phyloP scores from a whole-genome alignment of 2,888 invertebrate genomes.

The Malthinus flaveolus region DNA sequence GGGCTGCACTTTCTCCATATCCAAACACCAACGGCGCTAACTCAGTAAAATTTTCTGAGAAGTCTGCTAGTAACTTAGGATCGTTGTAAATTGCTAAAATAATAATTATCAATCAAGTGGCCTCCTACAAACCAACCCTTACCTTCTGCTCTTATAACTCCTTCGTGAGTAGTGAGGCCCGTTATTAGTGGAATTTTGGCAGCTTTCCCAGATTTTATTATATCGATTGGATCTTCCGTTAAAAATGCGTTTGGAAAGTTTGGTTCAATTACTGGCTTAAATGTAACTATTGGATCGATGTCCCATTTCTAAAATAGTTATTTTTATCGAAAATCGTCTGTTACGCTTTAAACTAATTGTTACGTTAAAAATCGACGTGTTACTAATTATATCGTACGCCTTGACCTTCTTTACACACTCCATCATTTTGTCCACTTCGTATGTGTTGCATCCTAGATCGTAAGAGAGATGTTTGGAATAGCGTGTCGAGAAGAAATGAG shows the following conservation, averaged over 20 bases:
- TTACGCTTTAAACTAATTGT: background rate
- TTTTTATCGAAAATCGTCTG: background rate
- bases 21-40: slow-evolving; percentile 54
- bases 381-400: slow-evolving; percentile 63
- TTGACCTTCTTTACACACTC: slow-evolving; percentile 65
- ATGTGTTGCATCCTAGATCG: slow-evolving; percentile 64
- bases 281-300: slow-evolving; percentile 78
- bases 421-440: slow-evolving; percentile 56
- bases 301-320: slow-evolving; percentile 65
- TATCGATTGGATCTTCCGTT: slow-evolving; percentile 62
- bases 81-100: slow-evolving; percentile 20
- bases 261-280: slow-evolving; percentile 76
- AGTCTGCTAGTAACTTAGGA: slow-evolving; percentile 45
- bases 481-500: slow-evolving; percentile 58
- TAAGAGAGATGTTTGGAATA: slow-evolving; percentile 65
- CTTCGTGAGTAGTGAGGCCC: slow-evolving; percentile 75
- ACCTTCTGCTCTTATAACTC: slow-evolving; percentile 64
- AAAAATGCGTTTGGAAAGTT: slow-evolving; percentile 70
- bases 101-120: background rate
- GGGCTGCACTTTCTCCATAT: slow-evolving; percentile 51
- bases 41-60: slow-evolving; percentile 52
- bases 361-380: background rate
- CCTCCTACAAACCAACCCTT: background rate
- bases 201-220: slow-evolving; percentile 57
- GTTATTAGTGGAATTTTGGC: slow-evolving; percentile 70